Evolutionary conservation across 1,140 invertebrate species (phyloP).

Genomic region (Rhagoletis zephyria): DNA sequence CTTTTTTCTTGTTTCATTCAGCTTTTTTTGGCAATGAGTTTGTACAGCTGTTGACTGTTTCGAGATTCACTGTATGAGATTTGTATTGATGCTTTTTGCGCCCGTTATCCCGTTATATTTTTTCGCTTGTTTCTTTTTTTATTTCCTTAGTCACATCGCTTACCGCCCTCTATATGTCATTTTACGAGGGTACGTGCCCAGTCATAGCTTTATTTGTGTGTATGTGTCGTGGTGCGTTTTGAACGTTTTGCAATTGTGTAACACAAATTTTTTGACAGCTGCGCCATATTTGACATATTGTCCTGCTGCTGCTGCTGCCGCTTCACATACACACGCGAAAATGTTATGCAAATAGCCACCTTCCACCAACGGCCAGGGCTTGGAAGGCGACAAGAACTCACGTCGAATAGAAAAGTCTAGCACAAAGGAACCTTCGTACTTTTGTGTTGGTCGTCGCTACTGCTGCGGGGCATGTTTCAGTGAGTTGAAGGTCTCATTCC

Average conservation of each 20-base stretch:
- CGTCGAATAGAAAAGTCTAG: background rate
- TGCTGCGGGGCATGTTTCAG: background rate
- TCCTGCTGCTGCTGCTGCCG: background rate
- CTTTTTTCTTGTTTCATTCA: background rate
- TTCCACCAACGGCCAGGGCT: background rate
- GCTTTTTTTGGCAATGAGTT: background rate
- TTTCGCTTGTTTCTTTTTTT: background rate
- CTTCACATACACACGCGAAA: background rate
- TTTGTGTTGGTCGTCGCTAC: background rate
- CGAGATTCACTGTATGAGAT: background rate
- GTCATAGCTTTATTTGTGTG: background rate
- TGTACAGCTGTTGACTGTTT: background rate
- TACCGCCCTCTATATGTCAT: background rate
- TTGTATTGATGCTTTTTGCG: background rate
- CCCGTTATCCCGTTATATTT: background rate
- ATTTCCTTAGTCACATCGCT: background rate
- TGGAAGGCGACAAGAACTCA: background rate
- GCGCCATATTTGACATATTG: slow-evolving; percentile 53
- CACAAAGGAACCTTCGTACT: background rate
- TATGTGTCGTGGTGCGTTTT: background rate
- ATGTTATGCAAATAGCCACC: no score
- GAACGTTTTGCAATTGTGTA: slow-evolving; percentile 36
- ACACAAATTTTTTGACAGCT: slow-evolving; percentile 51
- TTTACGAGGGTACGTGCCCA: background rate
- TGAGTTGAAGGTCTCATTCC: background rate